phyloP scores from a whole-genome alignment of 1,140 invertebrate species.

The Xylocopa sonorina region DNA sequence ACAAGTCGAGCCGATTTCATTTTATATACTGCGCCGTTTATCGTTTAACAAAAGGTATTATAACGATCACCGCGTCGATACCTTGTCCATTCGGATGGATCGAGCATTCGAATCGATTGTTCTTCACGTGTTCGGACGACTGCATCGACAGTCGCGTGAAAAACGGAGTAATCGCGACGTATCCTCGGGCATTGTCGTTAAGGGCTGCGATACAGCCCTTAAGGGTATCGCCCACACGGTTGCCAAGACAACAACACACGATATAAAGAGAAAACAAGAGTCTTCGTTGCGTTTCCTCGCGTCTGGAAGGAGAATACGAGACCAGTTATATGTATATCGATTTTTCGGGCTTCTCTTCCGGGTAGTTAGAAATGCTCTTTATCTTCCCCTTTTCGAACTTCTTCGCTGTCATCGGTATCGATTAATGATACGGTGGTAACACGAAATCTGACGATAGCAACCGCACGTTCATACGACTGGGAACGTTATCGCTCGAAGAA shows the following conservation, averaged over 20 bases:
- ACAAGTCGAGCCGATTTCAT: background rate
- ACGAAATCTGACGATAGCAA: background rate
- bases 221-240: constrained; percentile 57
- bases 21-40: background rate
- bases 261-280: constrained; percentile 60
- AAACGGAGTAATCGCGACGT: background rate
- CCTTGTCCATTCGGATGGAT: background rate
- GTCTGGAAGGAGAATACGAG: constrained; percentile 34
- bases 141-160: constrained; percentile 27
- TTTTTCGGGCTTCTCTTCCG: constrained; percentile 17
- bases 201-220: constrained; percentile 40
- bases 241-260: constrained; percentile 62
- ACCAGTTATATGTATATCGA: constrained; percentile 36
- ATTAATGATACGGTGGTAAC: background rate
- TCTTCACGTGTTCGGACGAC: constrained; percentile 28
- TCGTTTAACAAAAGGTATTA: no score
- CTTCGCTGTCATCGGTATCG: background rate
- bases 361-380: background rate
- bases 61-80: no score
- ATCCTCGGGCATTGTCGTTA: constrained; percentile 20
- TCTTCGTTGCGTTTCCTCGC: constrained; percentile 32
- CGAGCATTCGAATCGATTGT: background rate
- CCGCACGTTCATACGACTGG: background rate
- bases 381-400: background rate
- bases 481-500: background rate